A percentile compares a stretch with the other conserved stretches of the same genome.
Evolutionary conservation across 2,113 vertebrate species (phyloP).

Genomic region (Neotragus pygmaeus): DNA sequence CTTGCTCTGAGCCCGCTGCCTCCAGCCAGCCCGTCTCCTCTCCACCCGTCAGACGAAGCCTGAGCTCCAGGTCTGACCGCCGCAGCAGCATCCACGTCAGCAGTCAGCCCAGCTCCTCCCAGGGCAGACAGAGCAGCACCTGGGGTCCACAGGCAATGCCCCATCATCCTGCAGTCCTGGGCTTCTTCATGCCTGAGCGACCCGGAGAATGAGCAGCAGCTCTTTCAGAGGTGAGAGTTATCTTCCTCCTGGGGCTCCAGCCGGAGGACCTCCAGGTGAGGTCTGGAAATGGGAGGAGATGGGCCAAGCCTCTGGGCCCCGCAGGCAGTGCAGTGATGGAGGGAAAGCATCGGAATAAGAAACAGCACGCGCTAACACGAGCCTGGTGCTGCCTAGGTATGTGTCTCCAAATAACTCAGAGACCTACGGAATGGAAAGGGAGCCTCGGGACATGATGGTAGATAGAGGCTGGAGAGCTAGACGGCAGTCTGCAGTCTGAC

Average conservation of each 20-base stretch:
- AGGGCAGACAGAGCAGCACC: background rate
- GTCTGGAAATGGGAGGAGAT: background rate
- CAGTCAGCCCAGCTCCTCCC: background rate
- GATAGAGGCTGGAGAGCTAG: accelerated
- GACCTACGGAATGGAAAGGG: accelerated
- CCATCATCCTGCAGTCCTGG: background rate
- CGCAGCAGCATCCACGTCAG: accelerated
- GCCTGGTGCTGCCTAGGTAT: background rate
- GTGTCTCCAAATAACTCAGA: background rate
- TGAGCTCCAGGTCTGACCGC: accelerated
- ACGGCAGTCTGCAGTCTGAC: accelerated
- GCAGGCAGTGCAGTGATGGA: background rate
- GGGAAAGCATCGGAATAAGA: accelerated
- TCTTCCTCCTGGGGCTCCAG: background rate
- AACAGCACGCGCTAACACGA: accelerated
- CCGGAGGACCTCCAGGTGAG: background rate
- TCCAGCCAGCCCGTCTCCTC: background rate
- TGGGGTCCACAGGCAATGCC: accelerated
- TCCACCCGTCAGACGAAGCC: accelerated
- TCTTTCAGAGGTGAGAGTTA: background rate
- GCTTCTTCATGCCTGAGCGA: background rate
- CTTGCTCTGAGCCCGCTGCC: background rate
- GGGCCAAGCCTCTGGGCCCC: background rate
- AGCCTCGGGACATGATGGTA: accelerated
- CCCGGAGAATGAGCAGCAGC: background rate